These are phyloP conservation scores for Listrodromus nycthemerus DNA, from an alignment of 2,888 invertebrate genomes.

Conservation along the genomic window DNA sequence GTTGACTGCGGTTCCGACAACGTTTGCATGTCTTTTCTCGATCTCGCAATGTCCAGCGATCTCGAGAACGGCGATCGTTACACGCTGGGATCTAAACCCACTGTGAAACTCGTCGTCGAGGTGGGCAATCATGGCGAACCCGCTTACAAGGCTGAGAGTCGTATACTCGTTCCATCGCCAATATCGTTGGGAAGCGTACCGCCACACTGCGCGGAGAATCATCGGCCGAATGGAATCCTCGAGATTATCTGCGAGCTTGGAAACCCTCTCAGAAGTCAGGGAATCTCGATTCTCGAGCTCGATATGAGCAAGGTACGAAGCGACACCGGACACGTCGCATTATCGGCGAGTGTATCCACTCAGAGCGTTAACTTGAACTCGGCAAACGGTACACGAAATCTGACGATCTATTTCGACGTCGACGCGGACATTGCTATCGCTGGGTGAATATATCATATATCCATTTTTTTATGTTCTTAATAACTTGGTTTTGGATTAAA, in stretches of 20 bases:
- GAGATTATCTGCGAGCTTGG: constrained; percentile 77
- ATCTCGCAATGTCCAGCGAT: constrained; percentile 65
- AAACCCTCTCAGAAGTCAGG: constrained; percentile 76
- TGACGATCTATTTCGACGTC: constrained; percentile 78
- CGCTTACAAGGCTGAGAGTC: constrained; percentile 70
- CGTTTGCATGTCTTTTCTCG: constrained; percentile 75
- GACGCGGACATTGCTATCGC: constrained; percentile 82
- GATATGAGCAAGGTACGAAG: constrained; percentile 78
- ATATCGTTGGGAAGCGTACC: constrained; percentile 66
- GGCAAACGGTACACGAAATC: constrained; percentile 67
- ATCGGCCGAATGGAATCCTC: constrained; percentile 68
- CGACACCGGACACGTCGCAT: constrained; percentile 70
- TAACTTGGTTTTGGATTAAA: constrained; percentile 16
- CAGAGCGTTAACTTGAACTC: constrained; percentile 79
- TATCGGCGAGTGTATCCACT: constrained; percentile 79
- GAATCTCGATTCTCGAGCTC: constrained; percentile 72
- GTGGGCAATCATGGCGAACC: constrained; percentile 71
- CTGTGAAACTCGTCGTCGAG: constrained; percentile 75
- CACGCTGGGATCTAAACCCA: constrained; percentile 80
- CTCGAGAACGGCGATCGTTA: constrained; percentile 70
- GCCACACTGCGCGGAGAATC: constrained; percentile 63
- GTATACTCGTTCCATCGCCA: constrained; percentile 65
- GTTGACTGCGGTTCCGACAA: constrained; percentile 79
- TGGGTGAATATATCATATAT: constrained; percentile 78
- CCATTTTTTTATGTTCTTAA: background rate